Evolutionary conservation across 2,888 invertebrate species (phyloP), one percentile per base, ranked within the genome.

Genomic region (Gymnosoma rotundatum): DNA sequence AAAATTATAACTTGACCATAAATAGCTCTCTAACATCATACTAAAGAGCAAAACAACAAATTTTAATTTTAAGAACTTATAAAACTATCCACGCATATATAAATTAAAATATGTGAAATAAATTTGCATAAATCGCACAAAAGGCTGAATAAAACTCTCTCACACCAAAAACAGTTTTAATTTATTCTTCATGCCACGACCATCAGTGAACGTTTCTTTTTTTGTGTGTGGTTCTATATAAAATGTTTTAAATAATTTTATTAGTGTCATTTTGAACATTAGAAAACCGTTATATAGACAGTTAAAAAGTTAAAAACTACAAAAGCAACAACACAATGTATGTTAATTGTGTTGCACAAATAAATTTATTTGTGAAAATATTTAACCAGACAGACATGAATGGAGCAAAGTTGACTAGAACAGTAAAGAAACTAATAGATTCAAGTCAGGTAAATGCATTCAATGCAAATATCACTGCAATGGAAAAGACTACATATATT

Each of bases 261-360:
- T 80, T 76, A 80, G 83, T 83, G 83, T 78, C 83, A 83, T 76
- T 83, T 80, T 83, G 73, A 80, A 69, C 80, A 63, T 67, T 67
- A 67, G 69, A 72, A 54, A 69, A 80, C 83, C 80, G 80, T 80
- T 83, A 83, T 60, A 78, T 45, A 74, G 66, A 67, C 79, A 76
- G 67, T 80, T 83, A 6, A 32, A 36, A 63, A 76, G 45, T 69
- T 45, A 50, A 12, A 70, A 67, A 56, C 25, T 69, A 42, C 3
- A 54, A 70, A 58, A 25, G 32, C 8, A 66, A 52, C 21, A 38
- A 21, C 16, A 10, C 25, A 1, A 50, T 32, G 32, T 32, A 60
- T 64, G 25, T 42, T n/a, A 67, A 72, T 64, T 64, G 50, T 72
- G 72, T 63, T 70, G 78, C 60, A 14, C 20, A 42, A 69, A 69